These are phyloP conservation scores for Pteropus rufus DNA, from an alignment of 2,797 vertebrate species.

Conservation along the genomic window DNA sequence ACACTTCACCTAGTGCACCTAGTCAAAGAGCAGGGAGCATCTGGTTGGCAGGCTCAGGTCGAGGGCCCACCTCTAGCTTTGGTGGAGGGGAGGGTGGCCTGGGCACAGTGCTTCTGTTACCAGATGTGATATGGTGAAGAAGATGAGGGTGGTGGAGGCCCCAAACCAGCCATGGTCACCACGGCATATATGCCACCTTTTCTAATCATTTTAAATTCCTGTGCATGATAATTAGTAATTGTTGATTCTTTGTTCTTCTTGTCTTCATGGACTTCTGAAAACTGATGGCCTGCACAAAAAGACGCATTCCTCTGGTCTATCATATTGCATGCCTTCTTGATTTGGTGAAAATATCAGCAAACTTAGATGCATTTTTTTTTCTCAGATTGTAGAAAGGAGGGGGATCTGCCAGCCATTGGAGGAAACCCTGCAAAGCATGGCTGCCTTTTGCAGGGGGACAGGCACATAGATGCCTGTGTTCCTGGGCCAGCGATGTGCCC, in stretches of 20 bases:
- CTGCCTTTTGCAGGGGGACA: not conserved
- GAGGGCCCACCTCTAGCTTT: not conserved
- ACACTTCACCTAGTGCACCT: fast-evolving
- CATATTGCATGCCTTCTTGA: not conserved
- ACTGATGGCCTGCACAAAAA: not conserved
- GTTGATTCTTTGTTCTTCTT: not conserved
- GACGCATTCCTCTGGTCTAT: not conserved
- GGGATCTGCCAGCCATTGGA: not conserved
- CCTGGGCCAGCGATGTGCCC: not conserved
- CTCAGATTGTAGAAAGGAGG: not conserved
- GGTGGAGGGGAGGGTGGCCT: not conserved
- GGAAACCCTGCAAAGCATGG: not conserved
- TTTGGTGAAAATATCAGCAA: not conserved
- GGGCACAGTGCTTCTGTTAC: not conserved
- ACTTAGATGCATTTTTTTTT: not conserved
- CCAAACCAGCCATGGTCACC: not conserved
- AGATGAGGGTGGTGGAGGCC: not conserved
- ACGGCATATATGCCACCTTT: not conserved
- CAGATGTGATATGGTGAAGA: not conserved
- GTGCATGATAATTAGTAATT: not conserved
- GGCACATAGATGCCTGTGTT: not conserved
- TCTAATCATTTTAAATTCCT: not conserved
- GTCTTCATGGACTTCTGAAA: not conserved
- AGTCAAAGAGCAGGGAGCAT: not conserved
- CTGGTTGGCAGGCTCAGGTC: constrained; percentile 19